Evolutionary conservation across 2,113 vertebrate genomes (phyloP).

Genomic region (Nesospiza acunhae): DNA sequence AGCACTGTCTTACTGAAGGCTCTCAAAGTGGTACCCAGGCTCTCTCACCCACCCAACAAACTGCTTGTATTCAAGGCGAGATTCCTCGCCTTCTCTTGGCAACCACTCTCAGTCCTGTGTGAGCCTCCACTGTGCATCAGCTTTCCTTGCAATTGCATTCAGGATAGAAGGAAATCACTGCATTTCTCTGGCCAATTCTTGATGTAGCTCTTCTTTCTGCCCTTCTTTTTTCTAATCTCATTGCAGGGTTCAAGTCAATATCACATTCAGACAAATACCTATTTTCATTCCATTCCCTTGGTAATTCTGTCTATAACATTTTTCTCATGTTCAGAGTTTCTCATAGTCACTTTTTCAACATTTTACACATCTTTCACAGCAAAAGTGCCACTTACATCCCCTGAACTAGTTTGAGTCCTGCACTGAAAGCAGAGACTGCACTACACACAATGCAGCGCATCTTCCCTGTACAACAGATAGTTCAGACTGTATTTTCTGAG

Average conservation of each 20-base stretch:
- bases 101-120: not conserved
- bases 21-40: not conserved
- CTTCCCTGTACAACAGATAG: not conserved
- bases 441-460: not conserved
- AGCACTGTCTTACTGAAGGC: not conserved
- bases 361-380: not conserved
- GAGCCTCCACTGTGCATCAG: fast-evolving
- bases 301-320: not conserved
- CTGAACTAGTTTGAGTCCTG: not conserved
- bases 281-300: not conserved
- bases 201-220: not conserved
- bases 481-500: not conserved
- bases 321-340: not conserved
- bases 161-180: not conserved
- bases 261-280: not conserved
- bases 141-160: not conserved
- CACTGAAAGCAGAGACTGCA: not conserved
- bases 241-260: not conserved
- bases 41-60: not conserved
- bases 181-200: not conserved
- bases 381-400: not conserved
- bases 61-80: fast-evolving
- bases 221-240: not conserved
- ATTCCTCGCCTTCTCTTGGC: not conserved
- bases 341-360: not conserved